Base-by-base conservation (phyloP, 2,888 invertebrate genomes). In the Smittia aterrima region DNA sequence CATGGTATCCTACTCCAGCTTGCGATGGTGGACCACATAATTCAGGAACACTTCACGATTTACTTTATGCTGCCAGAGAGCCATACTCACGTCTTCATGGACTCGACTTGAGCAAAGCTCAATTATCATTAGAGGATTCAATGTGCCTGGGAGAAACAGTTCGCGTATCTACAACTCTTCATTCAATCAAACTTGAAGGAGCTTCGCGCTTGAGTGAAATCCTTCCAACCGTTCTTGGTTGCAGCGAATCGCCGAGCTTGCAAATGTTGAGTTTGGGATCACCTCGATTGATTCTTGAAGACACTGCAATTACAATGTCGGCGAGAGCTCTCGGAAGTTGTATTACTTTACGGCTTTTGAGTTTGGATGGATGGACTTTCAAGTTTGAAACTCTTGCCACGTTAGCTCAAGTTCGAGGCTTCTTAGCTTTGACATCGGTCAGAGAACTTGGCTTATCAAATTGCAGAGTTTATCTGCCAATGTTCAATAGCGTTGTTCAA, bases 361-460 rank as follows among this genome's bases (percentile, higher is more conserved):
- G 85, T 77, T 80, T 86, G 75, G 86, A 86, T 77, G 86, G 86
- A 75, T 86, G 86, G 86, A 86, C 84, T 58, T 85, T 86, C 77
- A 82, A 85, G 77, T 83, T 86, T 77, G 86, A 86, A 79, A 79
- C 78, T 75, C 47, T 77, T 74, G 77, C 78, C 64, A 85, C 85
- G 24, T 78, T 85, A 73, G 81, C 84, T 22, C 84, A 84, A 58
- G 81, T 85, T 77, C 81, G 85, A 74, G 83, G 83, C 74, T 81
- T 86, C 77, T 80, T 86, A 75, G 81, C 83, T 76, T 82, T 84
- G 75, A 85, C 85, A 74, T 83, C 82, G 75, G 82, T 86, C 9
- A 82, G 85, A 75, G 86, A 86, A 78, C 79, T 86, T 77, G 85
- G 84, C 76, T 79, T 86, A 74, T 83, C 85, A 77, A 85, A 85